These are phyloP conservation scores for Polymixis flavicincta DNA, from an alignment of 2,888 invertebrate species.

Conservation along the genomic window DNA sequence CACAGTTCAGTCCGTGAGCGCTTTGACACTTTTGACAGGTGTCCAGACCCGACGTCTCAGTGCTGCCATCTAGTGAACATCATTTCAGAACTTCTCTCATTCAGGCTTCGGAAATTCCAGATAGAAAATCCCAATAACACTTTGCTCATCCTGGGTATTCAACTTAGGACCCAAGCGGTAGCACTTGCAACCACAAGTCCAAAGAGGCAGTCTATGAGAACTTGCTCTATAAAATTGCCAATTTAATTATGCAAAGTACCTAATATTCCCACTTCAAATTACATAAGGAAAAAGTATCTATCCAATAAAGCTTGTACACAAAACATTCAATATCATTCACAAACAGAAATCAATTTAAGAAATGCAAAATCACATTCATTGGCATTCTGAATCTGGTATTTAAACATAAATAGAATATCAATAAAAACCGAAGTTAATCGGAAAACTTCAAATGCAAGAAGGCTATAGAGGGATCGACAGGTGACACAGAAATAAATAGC, in stretches of 20 bases:
- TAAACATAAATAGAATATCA: slow-evolving; percentile 62
- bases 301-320: slow-evolving; percentile 32
- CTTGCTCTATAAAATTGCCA: neutral
- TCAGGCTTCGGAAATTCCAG: no score
- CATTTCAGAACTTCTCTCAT: no score
- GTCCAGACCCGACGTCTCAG: no score
- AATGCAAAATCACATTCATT: slow-evolving; percentile 77
- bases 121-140: no score
- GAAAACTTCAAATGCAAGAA: slow-evolving; percentile 85
- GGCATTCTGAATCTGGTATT: slow-evolving; percentile 66
- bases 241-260: neutral
- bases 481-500: slow-evolving; percentile 86
- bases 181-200: no score
- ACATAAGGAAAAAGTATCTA: slow-evolving; percentile 9
- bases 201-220: neutral
- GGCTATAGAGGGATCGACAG: slow-evolving; percentile 83
- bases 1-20: no score
- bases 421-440: slow-evolving; percentile 81
- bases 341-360: slow-evolving; percentile 70
- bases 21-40: no score
- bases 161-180: no score
- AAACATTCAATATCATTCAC: slow-evolving; percentile 53
- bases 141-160: no score
- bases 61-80: no score
- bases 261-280: slow-evolving; percentile 7